Conservation (phyloP, 2,797 vertebrate genomes). For the Rhinichthys osculus region DNA sequence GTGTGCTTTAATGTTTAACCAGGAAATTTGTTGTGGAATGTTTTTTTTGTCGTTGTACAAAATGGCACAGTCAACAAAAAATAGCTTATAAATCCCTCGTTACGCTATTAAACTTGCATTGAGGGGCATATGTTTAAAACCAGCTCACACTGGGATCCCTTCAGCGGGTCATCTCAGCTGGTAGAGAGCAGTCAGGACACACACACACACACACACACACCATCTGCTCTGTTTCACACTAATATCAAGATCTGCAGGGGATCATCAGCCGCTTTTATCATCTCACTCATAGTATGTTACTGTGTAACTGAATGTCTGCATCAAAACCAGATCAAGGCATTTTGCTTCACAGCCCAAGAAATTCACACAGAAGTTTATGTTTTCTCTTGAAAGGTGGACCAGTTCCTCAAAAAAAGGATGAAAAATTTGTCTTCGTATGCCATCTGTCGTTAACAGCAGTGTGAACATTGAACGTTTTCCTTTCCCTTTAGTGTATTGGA, state of each 20-base stretch:
- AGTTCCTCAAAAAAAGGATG: background rate
- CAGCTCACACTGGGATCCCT: background rate
- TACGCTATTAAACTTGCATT: no score
- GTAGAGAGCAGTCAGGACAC: slow-evolving; percentile 4
- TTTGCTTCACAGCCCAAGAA: background rate
- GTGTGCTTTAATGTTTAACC: no score
- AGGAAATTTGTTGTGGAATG: no score
- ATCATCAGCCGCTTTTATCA: slow-evolving; percentile 27
- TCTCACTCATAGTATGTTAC: background rate
- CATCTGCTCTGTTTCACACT: slow-evolving; percentile 50
- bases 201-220: background rate
- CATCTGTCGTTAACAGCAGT: background rate
- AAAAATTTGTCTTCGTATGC: background rate
- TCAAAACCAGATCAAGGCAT: background rate
- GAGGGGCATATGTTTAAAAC: slow-evolving; percentile 24
- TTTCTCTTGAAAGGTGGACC: background rate
- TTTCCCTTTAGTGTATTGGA: no score
- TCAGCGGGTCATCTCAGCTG: slow-evolving; percentile 43
- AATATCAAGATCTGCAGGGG: slow-evolving; percentile 35
- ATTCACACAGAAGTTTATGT: background rate
- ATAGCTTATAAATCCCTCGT: no score
- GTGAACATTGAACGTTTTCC: background rate
- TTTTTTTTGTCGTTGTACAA: no score
- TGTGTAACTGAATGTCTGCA: background rate
- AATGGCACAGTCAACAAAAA: no score